Evolutionary conservation across 2,797 vertebrate species (phyloP), one percentile per base, ranked within the genome.

Genomic region (Ceryle rudis): DNA sequence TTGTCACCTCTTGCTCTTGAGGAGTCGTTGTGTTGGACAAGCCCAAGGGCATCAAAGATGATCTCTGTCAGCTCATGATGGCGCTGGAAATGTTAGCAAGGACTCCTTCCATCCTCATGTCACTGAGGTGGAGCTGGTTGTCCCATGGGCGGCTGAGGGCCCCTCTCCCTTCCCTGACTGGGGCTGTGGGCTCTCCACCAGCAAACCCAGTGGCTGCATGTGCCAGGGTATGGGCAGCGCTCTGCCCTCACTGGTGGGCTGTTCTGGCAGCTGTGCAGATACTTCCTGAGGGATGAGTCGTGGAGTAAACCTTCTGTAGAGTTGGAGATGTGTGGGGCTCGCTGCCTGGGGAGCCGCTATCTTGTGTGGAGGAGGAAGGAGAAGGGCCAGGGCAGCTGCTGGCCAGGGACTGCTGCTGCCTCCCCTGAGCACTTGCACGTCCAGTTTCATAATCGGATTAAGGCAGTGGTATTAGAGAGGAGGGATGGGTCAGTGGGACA

Each of bases 371-470:
- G 44, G 44, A 29, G 51, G 51, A 60, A 39, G 37, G 25, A 61
- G 82, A 54, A 54, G 8, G 70, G 79, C 64, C 18, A 0, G 84
- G 92, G 84, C 94, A 94, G 93, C 90, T 93, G 96, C 94, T 92
- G 95, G 83, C 74, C 28, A 0, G 91, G 93, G 91, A 60, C 89
- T 81, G 91, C 81, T 19, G 21, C 93, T 14, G 66, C 86, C 90
- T 96, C 96, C 91, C 95, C 92, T 77, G 96, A 95, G 96, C 91
- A 94, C 95, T 97, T 92, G 96, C 94, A 97, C 66, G 75, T 97
- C 96, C 97, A 97, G 97, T 97, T 97, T 95, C 95, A 95, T 97
- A 97, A 96, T 97, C 96, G 95, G 97, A 97, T 97, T 97, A 97
- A 95, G 89, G 92, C 97, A 91, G 90, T 42, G 94, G 96, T 95